phyloP scores from a whole-genome alignment of 2,888 invertebrate species.

The Eremobia ochroleuca region DNA sequence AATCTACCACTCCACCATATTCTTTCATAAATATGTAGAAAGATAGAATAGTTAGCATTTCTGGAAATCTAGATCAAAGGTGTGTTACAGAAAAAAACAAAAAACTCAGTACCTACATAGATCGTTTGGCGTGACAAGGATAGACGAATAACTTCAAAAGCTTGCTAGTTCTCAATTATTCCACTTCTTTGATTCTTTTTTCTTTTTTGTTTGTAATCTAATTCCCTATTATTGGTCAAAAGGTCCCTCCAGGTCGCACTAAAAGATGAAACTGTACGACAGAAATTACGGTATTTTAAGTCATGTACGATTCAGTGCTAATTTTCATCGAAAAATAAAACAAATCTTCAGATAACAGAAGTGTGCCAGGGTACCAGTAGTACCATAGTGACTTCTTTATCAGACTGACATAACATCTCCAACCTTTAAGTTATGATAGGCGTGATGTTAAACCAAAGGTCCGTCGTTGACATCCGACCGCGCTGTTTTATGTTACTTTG shows the following conservation, averaged over 20 bases:
- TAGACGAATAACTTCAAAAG: background rate
- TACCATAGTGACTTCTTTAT: slow-evolving; percentile 1
- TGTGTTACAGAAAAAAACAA: background rate
- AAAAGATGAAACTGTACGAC: background rate
- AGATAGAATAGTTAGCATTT: background rate
- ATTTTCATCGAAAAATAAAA: background rate
- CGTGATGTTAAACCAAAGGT: background rate
- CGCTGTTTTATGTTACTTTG: slow-evolving; percentile 47
- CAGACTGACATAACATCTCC: background rate
- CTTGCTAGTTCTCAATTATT: background rate
- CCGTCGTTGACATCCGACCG: slow-evolving; percentile 17
- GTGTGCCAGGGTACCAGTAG: background rate
- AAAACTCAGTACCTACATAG: background rate
- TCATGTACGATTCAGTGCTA: background rate
- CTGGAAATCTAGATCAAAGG: background rate
- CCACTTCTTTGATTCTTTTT: no score
- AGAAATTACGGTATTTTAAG: background rate
- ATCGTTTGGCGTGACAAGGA: background rate
- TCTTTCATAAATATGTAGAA: background rate
- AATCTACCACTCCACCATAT: background rate
- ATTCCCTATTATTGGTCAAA: background rate
- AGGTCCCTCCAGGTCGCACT: background rate
- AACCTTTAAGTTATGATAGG: background rate
- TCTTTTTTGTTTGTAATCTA: background rate
- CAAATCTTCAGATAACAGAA: background rate